Evolutionary conservation across 1,140 invertebrate genomes (phyloP).

Genomic region (Scaptomyza graminum): DNA sequence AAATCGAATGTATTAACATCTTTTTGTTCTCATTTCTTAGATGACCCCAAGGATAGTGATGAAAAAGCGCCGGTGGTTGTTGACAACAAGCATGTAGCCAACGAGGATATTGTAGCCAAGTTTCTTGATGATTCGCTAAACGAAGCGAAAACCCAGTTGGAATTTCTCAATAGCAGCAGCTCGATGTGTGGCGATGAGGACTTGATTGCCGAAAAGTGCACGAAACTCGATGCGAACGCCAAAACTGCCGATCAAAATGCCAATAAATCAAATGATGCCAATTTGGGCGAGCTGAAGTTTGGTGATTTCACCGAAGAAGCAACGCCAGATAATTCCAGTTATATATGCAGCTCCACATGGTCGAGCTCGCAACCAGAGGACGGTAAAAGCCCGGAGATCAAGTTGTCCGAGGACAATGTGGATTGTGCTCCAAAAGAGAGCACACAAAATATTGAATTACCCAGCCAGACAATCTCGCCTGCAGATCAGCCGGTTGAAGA

Average conservation of each 20-base stretch:
- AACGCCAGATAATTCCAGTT: slow-evolving; percentile 34
- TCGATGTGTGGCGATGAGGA: slow-evolving; percentile 74
- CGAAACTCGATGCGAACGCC: neutral
- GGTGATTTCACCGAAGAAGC: slow-evolving; percentile 67
- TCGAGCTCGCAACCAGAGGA: slow-evolving; percentile 56
- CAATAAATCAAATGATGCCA: slow-evolving; percentile 28
- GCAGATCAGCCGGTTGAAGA: slow-evolving; percentile 17
- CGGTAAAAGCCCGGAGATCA: slow-evolving; percentile 17
- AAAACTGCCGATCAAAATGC: neutral
- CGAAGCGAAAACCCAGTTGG: slow-evolving; percentile 47
- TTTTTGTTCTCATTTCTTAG: slow-evolving; percentile 7
- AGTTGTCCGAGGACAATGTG: slow-evolving; percentile 45
- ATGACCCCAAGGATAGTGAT: slow-evolving; percentile 35
- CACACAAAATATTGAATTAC: slow-evolving; percentile 3
- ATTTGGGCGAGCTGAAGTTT: slow-evolving; percentile 59
- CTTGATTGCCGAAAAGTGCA: slow-evolving; percentile 11
- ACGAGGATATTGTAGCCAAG: slow-evolving; percentile 72
- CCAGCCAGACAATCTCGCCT: slow-evolving; percentile 46
- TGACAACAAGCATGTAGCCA: slow-evolving; percentile 52
- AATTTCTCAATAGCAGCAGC: slow-evolving; percentile 75
- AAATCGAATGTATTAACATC: neutral
- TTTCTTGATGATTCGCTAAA: slow-evolving; percentile 48
- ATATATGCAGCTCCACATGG: slow-evolving; percentile 71
- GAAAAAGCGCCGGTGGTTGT: neutral
- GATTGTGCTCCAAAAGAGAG: slow-evolving; percentile 45